A percentile compares a stretch with the other conserved stretches of the same genome.
Evolutionary conservation across 1,140 invertebrate species (phyloP).

Genomic region (Hylaeus volcanicus): DNA sequence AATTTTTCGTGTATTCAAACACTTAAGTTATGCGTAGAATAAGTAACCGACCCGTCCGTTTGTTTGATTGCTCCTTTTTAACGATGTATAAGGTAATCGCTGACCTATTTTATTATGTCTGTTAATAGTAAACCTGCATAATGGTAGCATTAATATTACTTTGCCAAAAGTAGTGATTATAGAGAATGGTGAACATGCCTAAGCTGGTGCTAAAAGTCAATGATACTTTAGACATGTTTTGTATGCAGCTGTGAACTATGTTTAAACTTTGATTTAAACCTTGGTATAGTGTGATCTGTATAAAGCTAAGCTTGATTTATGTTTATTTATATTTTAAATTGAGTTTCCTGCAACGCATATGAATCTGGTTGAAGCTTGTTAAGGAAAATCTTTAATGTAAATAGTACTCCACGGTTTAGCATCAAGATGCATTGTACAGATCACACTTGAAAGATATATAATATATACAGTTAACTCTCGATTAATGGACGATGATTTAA

Average conservation of each 20-base stretch:
- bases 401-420: constrained; percentile 13
- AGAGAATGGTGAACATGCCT: constrained; percentile 33
- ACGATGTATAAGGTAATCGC: constrained; percentile 21
- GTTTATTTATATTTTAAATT: constrained; percentile 23
- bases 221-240: constrained; percentile 38
- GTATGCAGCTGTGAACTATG: constrained; percentile 14
- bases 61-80: constrained; percentile 51
- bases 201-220: constrained; percentile 56
- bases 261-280: constrained; percentile 14
- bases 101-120: constrained; percentile 46
- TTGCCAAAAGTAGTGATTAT: constrained; percentile 40
- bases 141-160: constrained; percentile 35
- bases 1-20: constrained; percentile 26
- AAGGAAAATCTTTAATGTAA: constrained; percentile 30
- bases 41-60: constrained; percentile 60
- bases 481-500: neutral
- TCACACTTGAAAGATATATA: constrained; percentile 15
- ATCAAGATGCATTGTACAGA: constrained; percentile 4
- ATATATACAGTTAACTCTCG: constrained; percentile 19
- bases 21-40: constrained; percentile 45
- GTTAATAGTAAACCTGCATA: constrained; percentile 19
- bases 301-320: constrained; percentile 17
- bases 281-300: constrained; percentile 16
- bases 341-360: constrained; percentile 9
- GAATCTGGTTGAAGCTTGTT: constrained; percentile 3